Evolutionary conservation across 2,797 vertebrate genomes (phyloP).

Genomic region (Buphagus erythrorhynchus): DNA sequence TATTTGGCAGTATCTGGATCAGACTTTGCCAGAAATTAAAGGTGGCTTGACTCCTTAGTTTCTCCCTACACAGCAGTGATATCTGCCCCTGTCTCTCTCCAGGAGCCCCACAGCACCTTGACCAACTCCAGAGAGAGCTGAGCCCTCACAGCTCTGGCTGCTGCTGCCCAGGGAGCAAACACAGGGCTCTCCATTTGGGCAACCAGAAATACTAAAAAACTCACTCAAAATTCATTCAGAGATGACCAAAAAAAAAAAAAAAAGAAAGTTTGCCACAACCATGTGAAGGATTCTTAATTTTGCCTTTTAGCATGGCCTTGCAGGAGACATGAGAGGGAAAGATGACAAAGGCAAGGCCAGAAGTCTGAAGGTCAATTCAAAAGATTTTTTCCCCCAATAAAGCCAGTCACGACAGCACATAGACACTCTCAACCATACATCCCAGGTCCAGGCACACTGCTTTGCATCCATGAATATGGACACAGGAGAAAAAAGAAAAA

Average conservation of each 20-base stretch:
- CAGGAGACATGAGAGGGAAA: neutral
- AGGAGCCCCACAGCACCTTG: neutral
- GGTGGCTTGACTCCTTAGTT: neutral
- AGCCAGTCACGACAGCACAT: neutral
- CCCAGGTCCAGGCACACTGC: neutral
- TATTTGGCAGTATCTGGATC: neutral
- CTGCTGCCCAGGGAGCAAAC: neutral
- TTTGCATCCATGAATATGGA: neutral
- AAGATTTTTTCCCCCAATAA: neutral
- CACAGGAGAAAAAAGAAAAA: neutral
- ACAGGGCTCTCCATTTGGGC: neutral
- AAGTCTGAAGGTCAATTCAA: neutral
- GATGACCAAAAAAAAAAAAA: neutral
- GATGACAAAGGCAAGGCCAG: neutral
- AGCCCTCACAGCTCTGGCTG: neutral
- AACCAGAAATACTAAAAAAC: neutral
- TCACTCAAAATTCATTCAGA: neutral
- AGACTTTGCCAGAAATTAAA: neutral
- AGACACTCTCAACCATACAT: neutral
- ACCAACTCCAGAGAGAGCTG: rapidly evolving
- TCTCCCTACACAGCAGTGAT: neutral
- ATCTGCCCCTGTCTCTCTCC: neutral
- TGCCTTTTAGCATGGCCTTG: neutral
- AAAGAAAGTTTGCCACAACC: neutral
- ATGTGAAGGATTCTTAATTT: neutral